phyloP scores from a whole-genome alignment of 2,888 invertebrate species.

The Hemaris fuciformis region DNA sequence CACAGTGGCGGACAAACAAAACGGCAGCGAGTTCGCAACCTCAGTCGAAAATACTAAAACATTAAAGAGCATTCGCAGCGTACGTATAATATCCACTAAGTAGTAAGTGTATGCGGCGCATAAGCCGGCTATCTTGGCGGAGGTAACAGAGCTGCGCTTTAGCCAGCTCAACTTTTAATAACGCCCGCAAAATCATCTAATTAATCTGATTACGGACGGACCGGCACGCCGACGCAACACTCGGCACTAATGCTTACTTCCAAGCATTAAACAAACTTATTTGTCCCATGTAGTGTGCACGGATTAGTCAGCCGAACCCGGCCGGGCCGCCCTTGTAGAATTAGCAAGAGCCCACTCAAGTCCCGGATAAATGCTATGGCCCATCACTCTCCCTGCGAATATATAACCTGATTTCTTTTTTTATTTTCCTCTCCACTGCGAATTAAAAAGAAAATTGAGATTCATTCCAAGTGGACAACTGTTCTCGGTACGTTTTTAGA shows the following conservation, averaged over 20 bases:
- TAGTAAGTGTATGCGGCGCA: slow-evolving; percentile 65
- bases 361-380: slow-evolving; percentile 40
- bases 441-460: slow-evolving; percentile 5
- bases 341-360: slow-evolving; percentile 40
- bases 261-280: slow-evolving; percentile 70
- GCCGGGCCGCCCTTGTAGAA: slow-evolving; percentile 44
- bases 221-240: slow-evolving; percentile 63
- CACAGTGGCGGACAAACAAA: slow-evolving; percentile 78
- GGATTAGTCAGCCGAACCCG: slow-evolving; percentile 57
- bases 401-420: slow-evolving; percentile 11
- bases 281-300: slow-evolving; percentile 62
- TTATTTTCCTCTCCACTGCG: slow-evolving; percentile 1
- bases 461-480: not conserved
- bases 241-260: slow-evolving; percentile 69
- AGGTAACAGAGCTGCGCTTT: slow-evolving; percentile 70
- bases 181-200: slow-evolving; percentile 77
- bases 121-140: slow-evolving; percentile 75
- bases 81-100: slow-evolving; percentile 77
- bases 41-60: slow-evolving; percentile 80
- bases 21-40: slow-evolving; percentile 76
- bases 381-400: slow-evolving; percentile 27
- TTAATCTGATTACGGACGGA: slow-evolving; percentile 76
- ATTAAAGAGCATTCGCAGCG: slow-evolving; percentile 75
- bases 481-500: not conserved
- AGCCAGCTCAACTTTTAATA: slow-evolving; percentile 79